Conservation (phyloP, 2,888 invertebrate species). For the Oxycera nigricornis region DNA sequence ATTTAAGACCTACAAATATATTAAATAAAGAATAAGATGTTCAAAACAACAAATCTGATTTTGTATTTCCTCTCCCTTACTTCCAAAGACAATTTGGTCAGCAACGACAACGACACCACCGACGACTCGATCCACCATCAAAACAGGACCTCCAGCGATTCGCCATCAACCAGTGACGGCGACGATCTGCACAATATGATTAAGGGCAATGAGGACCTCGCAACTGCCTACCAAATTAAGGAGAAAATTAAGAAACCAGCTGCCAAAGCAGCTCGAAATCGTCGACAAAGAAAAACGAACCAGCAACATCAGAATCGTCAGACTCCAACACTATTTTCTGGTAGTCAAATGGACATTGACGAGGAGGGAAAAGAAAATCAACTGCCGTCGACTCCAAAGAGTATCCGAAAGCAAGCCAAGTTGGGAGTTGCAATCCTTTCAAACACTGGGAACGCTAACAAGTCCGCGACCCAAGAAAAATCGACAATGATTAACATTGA, state of each 20-base stretch:
- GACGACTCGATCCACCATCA: conserved; percentile 54
- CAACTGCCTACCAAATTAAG: conserved; percentile 48
- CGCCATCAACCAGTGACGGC: conserved; percentile 48
- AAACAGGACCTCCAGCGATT: conserved; percentile 55
- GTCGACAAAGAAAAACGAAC: conserved; percentile 40
- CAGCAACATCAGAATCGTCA: conserved; percentile 38
- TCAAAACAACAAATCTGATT: conserved; percentile 1
- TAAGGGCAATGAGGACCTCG: conserved; percentile 54
- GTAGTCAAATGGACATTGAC: conserved; percentile 40
- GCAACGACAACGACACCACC: conserved; percentile 17
- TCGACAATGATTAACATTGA: conserved; percentile 21
- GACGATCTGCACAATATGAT: conserved; percentile 54
- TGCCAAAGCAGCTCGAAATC: conserved; percentile 33
- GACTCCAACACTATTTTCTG: conserved; percentile 30
- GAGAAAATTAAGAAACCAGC: conserved; percentile 33
- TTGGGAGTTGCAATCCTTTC: neutral
- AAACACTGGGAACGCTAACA: neutral
- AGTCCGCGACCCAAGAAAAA: neutral
- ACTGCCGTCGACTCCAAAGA: conserved; percentile 29
- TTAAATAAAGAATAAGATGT: too few relatives aligned
- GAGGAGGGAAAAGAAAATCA: conserved; percentile 45
- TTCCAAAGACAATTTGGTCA: conserved; percentile 30
- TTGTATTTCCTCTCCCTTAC: conserved; percentile 17
- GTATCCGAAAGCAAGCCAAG: conserved; percentile 33
- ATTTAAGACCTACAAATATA: neutral